Evolutionary conservation across 2,113 vertebrate species (phyloP), one percentile per base, ranked within the genome.

Genomic region (Potamarius usumacintae): DNA sequence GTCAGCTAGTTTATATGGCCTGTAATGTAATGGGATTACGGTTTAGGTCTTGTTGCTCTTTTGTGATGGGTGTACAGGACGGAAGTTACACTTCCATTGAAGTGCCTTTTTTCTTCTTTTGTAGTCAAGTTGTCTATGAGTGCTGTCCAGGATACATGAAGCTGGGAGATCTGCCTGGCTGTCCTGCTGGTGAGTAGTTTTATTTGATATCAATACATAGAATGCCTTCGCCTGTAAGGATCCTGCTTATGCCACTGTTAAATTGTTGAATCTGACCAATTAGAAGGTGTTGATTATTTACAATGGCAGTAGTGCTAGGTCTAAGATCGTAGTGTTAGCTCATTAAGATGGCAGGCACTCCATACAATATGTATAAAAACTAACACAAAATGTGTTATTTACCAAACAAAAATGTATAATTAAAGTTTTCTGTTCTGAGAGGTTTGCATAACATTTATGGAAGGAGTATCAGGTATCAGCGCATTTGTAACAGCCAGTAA

Each of bases 131-230:
- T 52, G 88, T 98, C 34, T 99, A 99, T 85, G 98, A 99, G 91
- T 99, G 98, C 86, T 99, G 98, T 91, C 98, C 98, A 84, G 98
- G 98, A 0, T 99, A 99, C 89, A 98, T 97, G 96, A 97, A 94
- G 91, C 91, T 99, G 95, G 97, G 98, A 0, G 96, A 96, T 72
- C 94, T 91, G 15, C 94, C 85, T 82, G 98, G 98, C 78, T 99
- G 98, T 89, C 97, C 98, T 88, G 98, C 98, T 98, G 98, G 98
- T 99, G 95, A 1, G 86, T 72, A 85, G 10, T 57, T 62, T 15
- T 12, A 11, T 1, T 20, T 17, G 18, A 76, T 8, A 53, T 17
- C 22, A 14, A 12, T 0, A 12, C 34, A 52, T 4, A 42, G 42
- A 42, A 74, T 4, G n/a, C 27, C 15, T 71, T 71, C 30, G 6